Conservation (phyloP, 2,113 vertebrate species). For the Lophius piscatorius region DNA sequence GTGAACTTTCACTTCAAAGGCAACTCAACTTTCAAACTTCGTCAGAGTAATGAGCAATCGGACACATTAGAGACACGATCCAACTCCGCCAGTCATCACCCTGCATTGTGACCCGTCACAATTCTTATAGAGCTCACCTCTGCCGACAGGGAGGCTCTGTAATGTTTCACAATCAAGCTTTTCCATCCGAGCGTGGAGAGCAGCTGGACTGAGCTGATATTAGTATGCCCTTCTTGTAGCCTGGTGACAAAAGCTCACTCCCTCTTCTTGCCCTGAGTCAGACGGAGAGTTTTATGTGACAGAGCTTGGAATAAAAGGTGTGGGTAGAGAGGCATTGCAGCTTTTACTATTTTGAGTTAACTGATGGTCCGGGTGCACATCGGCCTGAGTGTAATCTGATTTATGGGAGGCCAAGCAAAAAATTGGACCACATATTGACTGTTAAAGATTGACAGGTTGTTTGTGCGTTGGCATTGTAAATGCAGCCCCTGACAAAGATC, state of each 20-base stretch:
- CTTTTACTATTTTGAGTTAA: slow-evolving; percentile 32
- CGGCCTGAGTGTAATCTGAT: slow-evolving; percentile 15
- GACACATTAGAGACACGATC: slow-evolving; percentile 14
- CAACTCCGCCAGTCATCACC: slow-evolving; percentile 18
- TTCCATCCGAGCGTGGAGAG: slow-evolving; percentile 49
- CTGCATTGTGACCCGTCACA: slow-evolving; percentile 27
- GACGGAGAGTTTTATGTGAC: slow-evolving; percentile 63
- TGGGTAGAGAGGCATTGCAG: slow-evolving; percentile 41
- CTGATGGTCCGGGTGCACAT: slow-evolving; percentile 20
- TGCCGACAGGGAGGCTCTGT: slow-evolving; percentile 43
- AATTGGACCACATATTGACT: slow-evolving; percentile 16
- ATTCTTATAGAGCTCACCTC: slow-evolving; percentile 36
- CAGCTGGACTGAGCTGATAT: slow-evolving; percentile 63
- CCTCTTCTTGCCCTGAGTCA: slow-evolving; percentile 32
- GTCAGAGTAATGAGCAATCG: slow-evolving; percentile 28
- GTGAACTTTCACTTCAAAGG: too few relatives aligned
- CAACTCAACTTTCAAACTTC: background rate
- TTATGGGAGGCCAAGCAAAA: slow-evolving; percentile 5
- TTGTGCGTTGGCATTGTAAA: slow-evolving; percentile 1
- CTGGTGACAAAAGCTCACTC: slow-evolving; percentile 51
- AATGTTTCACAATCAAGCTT: slow-evolving; percentile 67
- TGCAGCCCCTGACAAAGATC: slow-evolving; percentile 7
- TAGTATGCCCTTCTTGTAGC: slow-evolving; percentile 65
- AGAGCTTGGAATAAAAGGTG: slow-evolving; percentile 52
- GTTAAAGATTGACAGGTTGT: slow-evolving; percentile 5